These are phyloP conservation scores for Malurus alboscapulatus DNA, from an alignment of 2,113 vertebrate species.

Conservation along the genomic window DNA sequence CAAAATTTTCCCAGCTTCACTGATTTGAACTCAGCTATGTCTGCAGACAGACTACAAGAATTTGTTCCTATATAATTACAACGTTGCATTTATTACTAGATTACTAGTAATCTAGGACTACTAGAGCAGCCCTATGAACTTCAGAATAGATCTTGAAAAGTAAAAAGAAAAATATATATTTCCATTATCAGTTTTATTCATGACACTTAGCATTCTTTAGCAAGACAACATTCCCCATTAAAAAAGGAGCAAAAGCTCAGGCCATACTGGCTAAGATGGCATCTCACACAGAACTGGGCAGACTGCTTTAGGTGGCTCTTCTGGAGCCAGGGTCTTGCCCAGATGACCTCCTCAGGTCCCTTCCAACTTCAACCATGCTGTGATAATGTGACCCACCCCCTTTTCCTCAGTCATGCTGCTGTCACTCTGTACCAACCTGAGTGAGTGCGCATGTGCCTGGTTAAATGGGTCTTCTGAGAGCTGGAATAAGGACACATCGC, in stretches of 20 bases:
- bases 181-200: background rate
- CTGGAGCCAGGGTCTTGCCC: background rate
- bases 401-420: background rate
- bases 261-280: background rate
- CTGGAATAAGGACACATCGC: slow-evolving; percentile 95
- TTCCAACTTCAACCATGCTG: background rate
- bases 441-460: slow-evolving; percentile 96
- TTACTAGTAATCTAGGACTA: background rate
- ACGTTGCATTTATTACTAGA: background rate
- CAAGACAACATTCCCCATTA: background rate
- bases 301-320: background rate
- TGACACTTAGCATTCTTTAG: background rate
- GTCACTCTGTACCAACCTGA: slow-evolving; percentile 82
- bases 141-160: background rate
- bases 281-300: background rate
- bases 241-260: background rate
- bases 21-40: background rate
- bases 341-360: background rate
- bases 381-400: background rate
- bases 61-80: background rate
- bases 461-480: slow-evolving; percentile 98
- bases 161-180: background rate
- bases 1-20: background rate
- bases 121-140: background rate
- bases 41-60: background rate